Base-by-base conservation (phyloP, 2,888 invertebrate species). In the Melanophora roralis region DNA sequence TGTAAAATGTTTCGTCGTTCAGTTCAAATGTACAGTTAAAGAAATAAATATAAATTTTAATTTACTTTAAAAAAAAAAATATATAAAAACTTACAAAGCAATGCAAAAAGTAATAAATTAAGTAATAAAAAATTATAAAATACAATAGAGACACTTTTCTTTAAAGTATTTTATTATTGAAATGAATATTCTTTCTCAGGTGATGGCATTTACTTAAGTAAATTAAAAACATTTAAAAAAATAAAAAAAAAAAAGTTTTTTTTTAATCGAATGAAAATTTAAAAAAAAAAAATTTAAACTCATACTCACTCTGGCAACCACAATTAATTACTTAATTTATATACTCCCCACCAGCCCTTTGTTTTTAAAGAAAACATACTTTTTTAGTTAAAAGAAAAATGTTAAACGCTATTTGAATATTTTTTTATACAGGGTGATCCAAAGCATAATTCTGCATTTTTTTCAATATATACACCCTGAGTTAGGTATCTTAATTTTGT, bases 101-200 rank as follows among this genome's bases (percentile, higher is more conserved):
- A 59, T 57, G 60, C 36, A 78, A 55, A 72, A 47, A 38, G n/a
- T 57, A 36, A 65, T 43, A 59, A 53, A 76, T 12, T 51, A 5
- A 16, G 47, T 45, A 27, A 68, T 11, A 16, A 47, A 51, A 55
- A 62, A 45, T 12, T 43, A 75, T 65, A 59, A 59, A 43, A 81
- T 60, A 76, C 75, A 80, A 80, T 76, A 80, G 76, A 68, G 34
- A 73, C 45, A 81, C 27, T 27, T 71, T 71, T 78, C n/a, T 75
- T 60, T 81, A 59, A 76, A 77, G 64, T 73, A 73, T 68, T 67
- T 73, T 73, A 77, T 27, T 64, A 79, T 80, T 82, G 83, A n/a
- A n/a, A n/a, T n/a, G 85, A 86, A 85, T 86, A 80, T 80, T 76
- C 86, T 85, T 86, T 86, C 88, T 88, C 87, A 88, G 87, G 86